These are phyloP conservation scores for Stenichneumon culpator DNA, from an alignment of 2,888 invertebrate species.

Conservation along the genomic window DNA sequence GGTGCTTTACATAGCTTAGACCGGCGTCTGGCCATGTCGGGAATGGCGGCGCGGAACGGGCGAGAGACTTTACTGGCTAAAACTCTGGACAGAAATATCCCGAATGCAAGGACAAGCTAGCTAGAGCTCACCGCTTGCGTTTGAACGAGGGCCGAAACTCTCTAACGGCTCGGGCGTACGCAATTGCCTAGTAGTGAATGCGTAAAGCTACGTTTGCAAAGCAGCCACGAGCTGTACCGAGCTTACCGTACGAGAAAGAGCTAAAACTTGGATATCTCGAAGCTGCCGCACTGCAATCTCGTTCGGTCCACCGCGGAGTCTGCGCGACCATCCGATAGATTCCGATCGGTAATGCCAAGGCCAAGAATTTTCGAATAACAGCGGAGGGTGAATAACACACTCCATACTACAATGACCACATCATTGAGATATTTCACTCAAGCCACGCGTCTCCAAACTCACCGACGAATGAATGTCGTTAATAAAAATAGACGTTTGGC, in stretches of 20 bases:
- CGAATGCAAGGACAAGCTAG: slow-evolving; percentile 81
- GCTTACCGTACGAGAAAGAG: neutral
- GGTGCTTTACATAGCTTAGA: slow-evolving; percentile 79
- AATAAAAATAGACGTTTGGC: slow-evolving; percentile 70
- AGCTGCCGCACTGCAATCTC: neutral
- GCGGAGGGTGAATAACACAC: slow-evolving; percentile 64
- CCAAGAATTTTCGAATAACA: slow-evolving; percentile 47
- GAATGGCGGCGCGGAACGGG: slow-evolving; percentile 77
- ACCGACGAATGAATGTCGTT: slow-evolving; percentile 63
- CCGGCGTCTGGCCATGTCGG: slow-evolving; percentile 82
- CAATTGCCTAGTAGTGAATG: slow-evolving; percentile 55
- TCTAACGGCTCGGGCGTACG: slow-evolving; percentile 11
- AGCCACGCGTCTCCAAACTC: slow-evolving; percentile 13
- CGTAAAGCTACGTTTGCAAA: slow-evolving; percentile 31
- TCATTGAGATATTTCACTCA: slow-evolving; percentile 55
- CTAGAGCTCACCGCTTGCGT: slow-evolving; percentile 22
- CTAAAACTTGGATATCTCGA: neutral
- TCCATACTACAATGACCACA: slow-evolving; percentile 38
- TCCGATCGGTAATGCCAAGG: slow-evolving; percentile 53
- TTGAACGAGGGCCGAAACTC: slow-evolving; percentile 24
- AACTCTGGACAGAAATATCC: slow-evolving; percentile 84
- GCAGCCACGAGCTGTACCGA: slow-evolving; percentile 1
- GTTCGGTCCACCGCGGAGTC: too few species aligned
- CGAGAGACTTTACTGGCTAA: slow-evolving; percentile 82
- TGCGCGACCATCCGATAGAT: slow-evolving; percentile 22